A percentile compares a stretch with the other conserved stretches of the same genome.
These are phyloP conservation scores for Tridacna gigas DNA, from an alignment of 2,888 invertebrate species.

Conservation along the genomic window DNA sequence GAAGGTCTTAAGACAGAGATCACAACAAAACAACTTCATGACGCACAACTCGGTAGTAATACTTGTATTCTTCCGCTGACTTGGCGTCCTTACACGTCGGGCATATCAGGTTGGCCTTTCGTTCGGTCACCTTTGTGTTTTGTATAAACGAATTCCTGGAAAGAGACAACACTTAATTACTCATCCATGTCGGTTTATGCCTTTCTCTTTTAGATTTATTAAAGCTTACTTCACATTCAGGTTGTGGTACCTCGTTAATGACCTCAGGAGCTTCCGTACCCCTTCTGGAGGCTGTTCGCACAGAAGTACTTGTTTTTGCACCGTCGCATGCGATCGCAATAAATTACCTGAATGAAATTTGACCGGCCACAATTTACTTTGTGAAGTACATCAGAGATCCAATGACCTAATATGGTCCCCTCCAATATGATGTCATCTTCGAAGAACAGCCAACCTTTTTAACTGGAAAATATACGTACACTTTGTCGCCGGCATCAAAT, in stretches of 20 bases:
- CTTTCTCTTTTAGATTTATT: not conserved
- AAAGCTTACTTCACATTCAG: not conserved
- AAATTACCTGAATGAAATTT: constrained; percentile 7
- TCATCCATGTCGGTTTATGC: not conserved
- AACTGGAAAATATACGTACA: constrained; percentile 38
- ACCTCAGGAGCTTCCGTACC: not conserved
- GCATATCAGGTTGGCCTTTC: not conserved
- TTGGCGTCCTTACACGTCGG: not conserved
- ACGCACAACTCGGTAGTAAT: constrained; percentile 5
- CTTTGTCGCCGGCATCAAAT: constrained; percentile 25
- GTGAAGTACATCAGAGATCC: constrained; percentile 29
- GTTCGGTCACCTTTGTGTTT: not conserved
- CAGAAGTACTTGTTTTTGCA: not conserved
- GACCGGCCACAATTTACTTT: constrained; percentile 35
- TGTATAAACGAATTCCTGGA: not conserved
- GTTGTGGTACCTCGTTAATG: not conserved
- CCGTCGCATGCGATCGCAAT: not conserved
- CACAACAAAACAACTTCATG: constrained; percentile 1
- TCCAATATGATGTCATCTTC: constrained; percentile 37
- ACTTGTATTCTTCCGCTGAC: not conserved
- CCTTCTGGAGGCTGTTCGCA: not conserved
- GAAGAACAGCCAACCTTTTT: constrained; percentile 27
- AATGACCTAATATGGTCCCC: constrained; percentile 31
- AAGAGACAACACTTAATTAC: constrained; percentile 15
- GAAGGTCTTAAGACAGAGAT: constrained; percentile 7